Percentiles rank a stretch among this genome's conserved stretches.
Evolutionary conservation across 2,113 vertebrate genomes (phyloP).

Genomic region (Seriola quinqueradiata): DNA sequence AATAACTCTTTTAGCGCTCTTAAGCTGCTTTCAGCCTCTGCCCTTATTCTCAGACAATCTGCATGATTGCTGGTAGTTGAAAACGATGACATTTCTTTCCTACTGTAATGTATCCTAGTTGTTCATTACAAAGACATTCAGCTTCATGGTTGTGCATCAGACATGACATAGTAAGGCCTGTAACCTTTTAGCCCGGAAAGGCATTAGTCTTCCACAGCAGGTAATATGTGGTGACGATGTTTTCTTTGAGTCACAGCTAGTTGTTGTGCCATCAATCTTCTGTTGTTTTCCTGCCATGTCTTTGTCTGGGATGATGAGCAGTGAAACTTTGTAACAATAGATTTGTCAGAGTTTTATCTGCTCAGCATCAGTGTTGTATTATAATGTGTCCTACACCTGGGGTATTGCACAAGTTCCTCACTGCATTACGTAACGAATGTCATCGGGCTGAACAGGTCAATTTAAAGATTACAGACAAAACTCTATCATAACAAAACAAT

Average conservation of each 20-base stretch:
- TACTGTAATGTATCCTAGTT: slow-evolving; percentile 38
- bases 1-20: slow-evolving; percentile 16
- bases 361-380: slow-evolving; percentile 34
- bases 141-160: slow-evolving; percentile 57
- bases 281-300: slow-evolving; percentile 50
- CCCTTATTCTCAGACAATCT: slow-evolving; percentile 63
- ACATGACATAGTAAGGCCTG: slow-evolving; percentile 64
- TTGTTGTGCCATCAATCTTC: slow-evolving; percentile 69
- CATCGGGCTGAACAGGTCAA: not conserved
- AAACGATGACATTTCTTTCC: slow-evolving; percentile 39
- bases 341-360: slow-evolving; percentile 48
- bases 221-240: slow-evolving; percentile 61
- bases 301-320: slow-evolving; percentile 51
- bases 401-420: slow-evolving; percentile 30
- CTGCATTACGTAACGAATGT: slow-evolving; percentile 9
- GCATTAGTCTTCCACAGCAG: slow-evolving; percentile 79
- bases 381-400: slow-evolving; percentile 28
- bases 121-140: slow-evolving; percentile 16
- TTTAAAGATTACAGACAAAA: slow-evolving; percentile 5
- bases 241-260: slow-evolving; percentile 63
- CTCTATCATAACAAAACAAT: not conserved
- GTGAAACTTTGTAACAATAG: slow-evolving; percentile 17
- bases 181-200: slow-evolving; percentile 80
- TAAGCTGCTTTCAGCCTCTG: slow-evolving; percentile 56
- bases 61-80: slow-evolving; percentile 61